Base-by-base conservation (phyloP, 2,888 invertebrate genomes). In the Melanotus villosus region DNA sequence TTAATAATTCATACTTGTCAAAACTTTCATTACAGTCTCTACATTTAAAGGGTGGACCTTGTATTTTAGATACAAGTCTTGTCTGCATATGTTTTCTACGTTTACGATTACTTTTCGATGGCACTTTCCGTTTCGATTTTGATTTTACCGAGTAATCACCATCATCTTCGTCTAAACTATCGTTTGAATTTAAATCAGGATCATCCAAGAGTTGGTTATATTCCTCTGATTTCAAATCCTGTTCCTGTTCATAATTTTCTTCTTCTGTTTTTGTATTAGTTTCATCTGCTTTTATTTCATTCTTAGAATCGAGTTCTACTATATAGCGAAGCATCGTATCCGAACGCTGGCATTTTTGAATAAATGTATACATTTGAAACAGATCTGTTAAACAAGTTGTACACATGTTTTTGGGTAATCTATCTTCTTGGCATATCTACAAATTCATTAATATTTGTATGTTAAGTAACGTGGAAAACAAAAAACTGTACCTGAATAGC, bases 371-470 rank as follows among this genome's bases (percentile, higher is more conserved):
- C 23, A 45, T 16, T 58, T 52, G 47, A 7, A 71, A 64, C 26
- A 71, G 36, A n/a, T 68, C 65, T 3, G 34, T 14, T 47, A 68
- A 54, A 50, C 71, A 71, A 12, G 23, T 56, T 10, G 32, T 16
- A 57, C 72, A 72, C 18, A 72, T 72, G 23, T 66, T 63, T 47
- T 72, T 59, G 6, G 72, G 72, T 21, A 72, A 54, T 23, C 47
- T 12, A 38, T 72, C 67, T 12, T 67, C 45, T 34, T 54, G 43
- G 7, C 57, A 16, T 10, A 72, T 23, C 72, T 72, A 23, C 5
- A 72, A 71, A 14, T 3, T 10, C 1, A n/a, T 21, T n/a, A 14
- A 1, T 5, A 41, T 41, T 34, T 1, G 12, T 32, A 9, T 32
- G 2, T 34, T 12, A n/a, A n/a, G 1, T 2, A n/a, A 34, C n/a